phyloP scores from a whole-genome alignment of 2,797 vertebrate genomes.

The Aphelocoma californica region DNA sequence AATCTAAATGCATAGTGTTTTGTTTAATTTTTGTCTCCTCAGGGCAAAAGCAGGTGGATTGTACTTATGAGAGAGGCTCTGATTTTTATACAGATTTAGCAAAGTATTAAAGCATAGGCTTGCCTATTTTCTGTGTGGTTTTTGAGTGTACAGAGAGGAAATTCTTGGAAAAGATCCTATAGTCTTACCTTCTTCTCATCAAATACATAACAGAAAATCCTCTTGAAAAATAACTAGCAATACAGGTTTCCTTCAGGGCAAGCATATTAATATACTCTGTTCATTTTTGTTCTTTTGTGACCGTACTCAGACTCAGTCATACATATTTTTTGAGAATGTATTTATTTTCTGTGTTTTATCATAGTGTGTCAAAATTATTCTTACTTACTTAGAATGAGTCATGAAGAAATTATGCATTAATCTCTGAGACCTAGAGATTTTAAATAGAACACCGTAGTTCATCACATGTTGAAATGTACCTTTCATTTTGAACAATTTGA shows the following conservation, averaged over 20 bases:
- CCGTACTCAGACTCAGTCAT: background rate
- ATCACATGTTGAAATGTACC: background rate
- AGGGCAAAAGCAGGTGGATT: background rate
- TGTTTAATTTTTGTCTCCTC: background rate
- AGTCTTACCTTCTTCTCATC: background rate
- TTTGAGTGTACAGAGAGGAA: background rate
- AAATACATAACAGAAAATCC: background rate
- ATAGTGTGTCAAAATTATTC: background rate
- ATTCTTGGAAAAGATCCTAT: background rate
- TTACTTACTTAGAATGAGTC: background rate
- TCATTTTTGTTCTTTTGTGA: background rate
- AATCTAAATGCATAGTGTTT: background rate
- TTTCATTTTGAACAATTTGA: background rate
- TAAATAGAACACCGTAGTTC: background rate
- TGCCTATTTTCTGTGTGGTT: background rate
- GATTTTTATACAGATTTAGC: background rate
- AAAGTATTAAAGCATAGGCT: background rate
- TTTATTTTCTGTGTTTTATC: background rate
- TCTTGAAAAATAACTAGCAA: background rate
- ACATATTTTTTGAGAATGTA: background rate
- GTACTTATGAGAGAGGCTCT: accelerated
- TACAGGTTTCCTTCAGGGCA: background rate
- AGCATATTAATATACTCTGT: background rate
- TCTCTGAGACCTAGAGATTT: background rate
- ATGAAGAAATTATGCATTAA: background rate